A percentile compares a stretch with the other conserved stretches of the same genome.
Evolutionary conservation across 2,888 invertebrate genomes (phyloP).

Genomic region (Neoaliturus tenellus): DNA sequence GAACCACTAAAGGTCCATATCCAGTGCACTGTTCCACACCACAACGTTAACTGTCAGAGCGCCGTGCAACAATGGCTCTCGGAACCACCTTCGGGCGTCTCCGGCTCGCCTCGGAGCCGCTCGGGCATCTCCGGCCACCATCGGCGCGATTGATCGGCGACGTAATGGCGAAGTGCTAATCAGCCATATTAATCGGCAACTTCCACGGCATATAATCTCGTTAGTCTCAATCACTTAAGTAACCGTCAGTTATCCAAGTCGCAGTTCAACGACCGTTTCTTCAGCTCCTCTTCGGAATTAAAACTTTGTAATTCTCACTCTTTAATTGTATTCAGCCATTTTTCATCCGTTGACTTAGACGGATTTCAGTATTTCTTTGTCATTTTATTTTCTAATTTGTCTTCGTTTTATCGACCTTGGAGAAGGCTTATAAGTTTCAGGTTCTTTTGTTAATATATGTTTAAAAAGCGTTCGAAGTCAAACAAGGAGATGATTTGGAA

Average conservation of each 20-base stretch:
- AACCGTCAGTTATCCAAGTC: neutral
- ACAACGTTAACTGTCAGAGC: neutral
- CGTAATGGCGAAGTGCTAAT: conserved; percentile 32
- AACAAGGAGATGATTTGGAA: too few relatives aligned
- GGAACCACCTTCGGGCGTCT: neutral
- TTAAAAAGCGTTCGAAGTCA: neutral
- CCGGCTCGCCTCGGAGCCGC: neutral
- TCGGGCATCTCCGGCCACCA: neutral
- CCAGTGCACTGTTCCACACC: neutral
- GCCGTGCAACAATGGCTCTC: neutral
- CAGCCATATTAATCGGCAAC: conserved; percentile 21
- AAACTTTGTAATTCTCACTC: conserved; percentile 2
- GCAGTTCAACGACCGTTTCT: neutral
- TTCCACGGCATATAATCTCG: conserved; percentile 10
- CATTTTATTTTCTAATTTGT: neutral
- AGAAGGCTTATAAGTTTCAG: neutral
- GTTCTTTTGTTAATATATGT: neutral
- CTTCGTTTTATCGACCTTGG: neutral
- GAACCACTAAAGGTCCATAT: neutral
- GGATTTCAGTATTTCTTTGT: neutral
- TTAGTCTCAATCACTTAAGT: conserved; percentile 31
- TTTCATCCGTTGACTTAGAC: neutral
- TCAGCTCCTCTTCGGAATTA: neutral
- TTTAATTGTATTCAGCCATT: conserved; percentile 6
- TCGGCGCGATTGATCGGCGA: neutral